Conservation (phyloP, 2,888 invertebrate genomes). For the Diadromus collaris region DNA sequence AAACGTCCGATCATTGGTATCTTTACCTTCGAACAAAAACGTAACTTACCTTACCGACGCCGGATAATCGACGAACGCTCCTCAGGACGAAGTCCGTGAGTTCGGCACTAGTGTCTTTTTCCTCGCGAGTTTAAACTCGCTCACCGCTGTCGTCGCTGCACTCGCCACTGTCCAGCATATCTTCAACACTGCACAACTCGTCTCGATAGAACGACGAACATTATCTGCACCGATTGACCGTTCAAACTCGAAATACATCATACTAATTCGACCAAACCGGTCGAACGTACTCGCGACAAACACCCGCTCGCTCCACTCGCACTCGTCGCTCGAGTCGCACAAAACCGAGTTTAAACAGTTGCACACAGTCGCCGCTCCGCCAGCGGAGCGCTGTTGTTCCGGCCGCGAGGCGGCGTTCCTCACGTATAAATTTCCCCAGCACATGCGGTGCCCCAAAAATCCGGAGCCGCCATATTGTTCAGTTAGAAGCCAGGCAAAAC, state of each 20-base stretch:
- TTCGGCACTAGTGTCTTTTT: constrained; percentile 1
- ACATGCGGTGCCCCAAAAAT: constrained; percentile 69
- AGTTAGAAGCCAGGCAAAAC: constrained; percentile 84
- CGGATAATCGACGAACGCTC: not conserved
- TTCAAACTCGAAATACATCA: not conserved
- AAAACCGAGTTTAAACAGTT: not conserved
- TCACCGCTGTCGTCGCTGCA: constrained; percentile 1
- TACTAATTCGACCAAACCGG: not conserved
- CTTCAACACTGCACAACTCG: not conserved
- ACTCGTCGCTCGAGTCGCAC: not conserved
- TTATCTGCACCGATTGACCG: not conserved
- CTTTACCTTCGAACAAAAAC: not conserved
- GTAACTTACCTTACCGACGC: not conserved
- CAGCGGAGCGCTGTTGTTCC: not conserved
- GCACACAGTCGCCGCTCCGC: constrained; percentile 20
- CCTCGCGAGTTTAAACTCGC: not conserved
- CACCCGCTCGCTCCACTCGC: not conserved
- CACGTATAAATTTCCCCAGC: constrained; percentile 48
- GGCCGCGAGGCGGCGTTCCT: constrained; percentile 49
- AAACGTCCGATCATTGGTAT: too few species aligned
- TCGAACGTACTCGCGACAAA: not conserved
- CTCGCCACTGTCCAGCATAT: not conserved
- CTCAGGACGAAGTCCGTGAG: not conserved
- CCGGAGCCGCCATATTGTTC: constrained; percentile 84
- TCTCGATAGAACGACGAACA: not conserved